A percentile compares a stretch with the other conserved stretches of the same genome.
Conservation (phyloP, 92 coral and sea anemone species). For the Actinostola sp. region DNA sequence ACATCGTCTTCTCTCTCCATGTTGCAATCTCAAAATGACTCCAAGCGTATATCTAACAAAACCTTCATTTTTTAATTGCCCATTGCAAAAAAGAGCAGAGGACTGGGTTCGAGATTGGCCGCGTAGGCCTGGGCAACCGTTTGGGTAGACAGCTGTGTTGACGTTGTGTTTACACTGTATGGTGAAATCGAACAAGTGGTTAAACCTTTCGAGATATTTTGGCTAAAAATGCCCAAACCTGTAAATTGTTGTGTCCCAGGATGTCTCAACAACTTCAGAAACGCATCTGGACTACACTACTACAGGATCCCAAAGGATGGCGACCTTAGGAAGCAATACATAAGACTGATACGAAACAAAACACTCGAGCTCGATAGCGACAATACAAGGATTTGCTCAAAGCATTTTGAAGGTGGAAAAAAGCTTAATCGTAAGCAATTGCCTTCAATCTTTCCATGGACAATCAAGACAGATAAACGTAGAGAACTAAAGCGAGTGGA, state of each 20-base stretch:
- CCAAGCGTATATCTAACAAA: neutral
- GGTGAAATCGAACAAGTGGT: no score
- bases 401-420: conserved; percentile 29
- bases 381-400: conserved; percentile 36
- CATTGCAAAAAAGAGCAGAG: no score
- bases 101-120: no score
- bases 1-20: neutral
- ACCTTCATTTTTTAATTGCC: no score
- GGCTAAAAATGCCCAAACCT: conserved; percentile 18
- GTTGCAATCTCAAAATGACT: neutral
- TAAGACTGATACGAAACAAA: conserved; percentile 30
- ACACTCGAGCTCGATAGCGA: conserved; percentile 25
- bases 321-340: conserved; percentile 28
- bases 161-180: no score
- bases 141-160: no score
- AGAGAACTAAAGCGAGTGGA: conserved; percentile 17
- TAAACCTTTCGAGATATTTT: no score
- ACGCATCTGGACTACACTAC: conserved; percentile 23
- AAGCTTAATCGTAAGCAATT: conserved; percentile 16
- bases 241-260: conserved; percentile 16
- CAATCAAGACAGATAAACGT: conserved; percentile 20
- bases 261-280: conserved; percentile 21
- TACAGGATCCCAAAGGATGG: conserved; percentile 33
- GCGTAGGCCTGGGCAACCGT: no score
- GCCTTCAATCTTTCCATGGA: conserved; percentile 41